These are phyloP conservation scores for Pararge aegeria DNA, from an alignment of 1,140 invertebrate species.

Conservation along the genomic window DNA sequence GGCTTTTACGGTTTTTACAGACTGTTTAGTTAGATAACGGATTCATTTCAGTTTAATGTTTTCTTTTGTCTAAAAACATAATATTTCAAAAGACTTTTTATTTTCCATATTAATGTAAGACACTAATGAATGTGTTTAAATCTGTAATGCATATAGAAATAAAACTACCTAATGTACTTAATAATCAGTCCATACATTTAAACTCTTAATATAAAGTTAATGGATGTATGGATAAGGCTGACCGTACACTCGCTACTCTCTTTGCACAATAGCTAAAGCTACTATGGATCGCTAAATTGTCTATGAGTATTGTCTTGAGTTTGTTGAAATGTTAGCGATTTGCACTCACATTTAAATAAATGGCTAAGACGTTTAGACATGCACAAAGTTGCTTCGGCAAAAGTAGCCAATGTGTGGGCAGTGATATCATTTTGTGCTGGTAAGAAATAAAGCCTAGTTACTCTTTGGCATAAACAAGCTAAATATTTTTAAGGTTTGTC, in stretches of 20 bases:
- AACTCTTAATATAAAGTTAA: background rate
- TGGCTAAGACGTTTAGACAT: too few relatives aligned
- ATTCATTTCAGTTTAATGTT: too few relatives aligned
- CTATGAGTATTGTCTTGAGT: too few relatives aligned
- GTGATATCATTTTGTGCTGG: background rate
- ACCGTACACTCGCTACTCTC: too few relatives aligned
- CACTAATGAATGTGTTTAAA: background rate
- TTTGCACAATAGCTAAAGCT: too few relatives aligned
- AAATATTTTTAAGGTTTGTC: background rate
- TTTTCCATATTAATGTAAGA: background rate
- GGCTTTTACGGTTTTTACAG: background rate
- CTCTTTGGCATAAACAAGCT: slow-evolving; percentile 27
- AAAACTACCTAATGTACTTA: background rate
- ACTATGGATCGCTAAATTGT: too few relatives aligned
- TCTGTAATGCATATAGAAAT: background rate
- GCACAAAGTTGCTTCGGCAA: too few relatives aligned
- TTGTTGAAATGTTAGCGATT: too few relatives aligned
- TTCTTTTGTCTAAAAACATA: too few relatives aligned
- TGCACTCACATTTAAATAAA: too few relatives aligned
- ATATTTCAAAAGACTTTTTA: background rate
- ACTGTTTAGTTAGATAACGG: too few relatives aligned
- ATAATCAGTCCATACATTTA: background rate
- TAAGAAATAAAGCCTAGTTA: slow-evolving; percentile 17
- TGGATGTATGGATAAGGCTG: background rate
- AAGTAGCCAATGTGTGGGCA: too few relatives aligned